A percentile compares a stretch with the other conserved stretches of the same genome.
Conservation (phyloP, 2,888 invertebrate genomes). For the Desoria tigrina region DNA sequence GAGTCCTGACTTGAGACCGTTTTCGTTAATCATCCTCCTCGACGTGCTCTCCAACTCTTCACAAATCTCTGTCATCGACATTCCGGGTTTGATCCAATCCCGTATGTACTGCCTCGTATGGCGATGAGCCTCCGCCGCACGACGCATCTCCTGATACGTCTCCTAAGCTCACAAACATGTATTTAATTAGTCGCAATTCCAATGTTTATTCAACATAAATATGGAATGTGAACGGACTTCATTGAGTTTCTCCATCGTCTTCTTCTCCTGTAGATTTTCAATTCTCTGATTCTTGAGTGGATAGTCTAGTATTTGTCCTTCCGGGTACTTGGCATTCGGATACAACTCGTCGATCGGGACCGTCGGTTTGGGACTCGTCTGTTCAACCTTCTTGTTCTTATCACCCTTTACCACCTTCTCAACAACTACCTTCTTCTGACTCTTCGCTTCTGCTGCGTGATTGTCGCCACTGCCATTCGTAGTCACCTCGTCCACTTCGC, state of each 20-base stretch:
- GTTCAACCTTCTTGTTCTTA: constrained; percentile 7
- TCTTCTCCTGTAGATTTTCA: constrained; percentile 63
- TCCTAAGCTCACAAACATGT: too few species aligned
- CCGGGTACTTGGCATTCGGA: constrained; percentile 16
- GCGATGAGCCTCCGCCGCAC: constrained; percentile 96
- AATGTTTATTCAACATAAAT: too few species aligned
- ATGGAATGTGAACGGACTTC: too few species aligned
- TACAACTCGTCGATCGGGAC: constrained; percentile 31
- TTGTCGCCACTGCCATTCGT: not conserved
- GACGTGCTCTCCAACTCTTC: constrained; percentile 93
- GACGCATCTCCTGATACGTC: constrained; percentile 89
- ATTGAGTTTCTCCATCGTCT: constrained; percentile 84
- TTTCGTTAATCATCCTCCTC: constrained; percentile 87
- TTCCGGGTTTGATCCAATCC: constrained; percentile 93
- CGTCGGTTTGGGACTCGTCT: constrained; percentile 27
- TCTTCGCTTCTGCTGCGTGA: not conserved
- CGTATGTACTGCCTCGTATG: constrained; percentile 91
- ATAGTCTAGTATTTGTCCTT: constrained; percentile 28
- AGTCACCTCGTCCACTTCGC: constrained; percentile 18
- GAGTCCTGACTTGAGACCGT: constrained; percentile 85
- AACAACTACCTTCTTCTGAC: not conserved
- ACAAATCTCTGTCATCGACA: constrained; percentile 98
- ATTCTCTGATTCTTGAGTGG: constrained; percentile 32
- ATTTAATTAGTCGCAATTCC: too few species aligned
- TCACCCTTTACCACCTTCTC: not conserved